These are phyloP conservation scores for Parauchenoglanis ngamensis DNA, from an alignment of 2,797 vertebrate species.

Conservation along the genomic window DNA sequence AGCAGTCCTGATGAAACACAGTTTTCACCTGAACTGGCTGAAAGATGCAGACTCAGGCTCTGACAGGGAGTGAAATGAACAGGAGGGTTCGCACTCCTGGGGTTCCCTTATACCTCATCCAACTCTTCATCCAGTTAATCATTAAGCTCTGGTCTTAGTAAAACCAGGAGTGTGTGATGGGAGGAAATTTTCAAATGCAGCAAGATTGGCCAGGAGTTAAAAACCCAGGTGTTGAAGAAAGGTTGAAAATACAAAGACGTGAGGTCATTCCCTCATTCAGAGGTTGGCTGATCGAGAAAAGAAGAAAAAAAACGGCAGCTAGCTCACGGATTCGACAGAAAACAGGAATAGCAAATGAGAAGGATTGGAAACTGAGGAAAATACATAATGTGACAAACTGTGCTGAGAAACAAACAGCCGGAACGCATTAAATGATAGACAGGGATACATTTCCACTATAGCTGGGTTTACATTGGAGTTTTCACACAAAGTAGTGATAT, in stretches of 20 bases:
- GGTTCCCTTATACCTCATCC: not conserved
- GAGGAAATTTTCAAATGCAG: not conserved
- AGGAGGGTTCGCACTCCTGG: not conserved
- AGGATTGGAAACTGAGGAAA: slow-evolving; percentile 2
- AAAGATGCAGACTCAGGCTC: not conserved
- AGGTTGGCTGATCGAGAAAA: slow-evolving; percentile 1
- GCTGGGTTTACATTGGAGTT: not conserved
- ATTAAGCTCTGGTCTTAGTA: not conserved
- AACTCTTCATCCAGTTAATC: not conserved
- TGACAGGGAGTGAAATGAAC: not conserved
- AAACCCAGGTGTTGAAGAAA: not conserved
- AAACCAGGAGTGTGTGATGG: not conserved
- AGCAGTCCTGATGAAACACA: not conserved
- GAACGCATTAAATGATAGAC: not conserved
- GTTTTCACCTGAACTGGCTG: not conserved
- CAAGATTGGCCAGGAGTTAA: not conserved
- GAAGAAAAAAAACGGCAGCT: not conserved
- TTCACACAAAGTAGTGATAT: too few relatives aligned
- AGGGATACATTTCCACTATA: not conserved
- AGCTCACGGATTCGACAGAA: slow-evolving; percentile 17
- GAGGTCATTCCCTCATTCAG: slow-evolving; percentile 66
- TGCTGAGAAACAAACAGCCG: not conserved
- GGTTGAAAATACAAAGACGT: not conserved
- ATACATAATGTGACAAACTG: slow-evolving; percentile 13
- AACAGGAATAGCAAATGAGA: slow-evolving; percentile 33